Evolutionary conservation across 64 coral and sea anemone genomes (phyloP), one percentile per base, ranked within the genome.

Genomic region (Hydrozoanthus tunicans): DNA sequence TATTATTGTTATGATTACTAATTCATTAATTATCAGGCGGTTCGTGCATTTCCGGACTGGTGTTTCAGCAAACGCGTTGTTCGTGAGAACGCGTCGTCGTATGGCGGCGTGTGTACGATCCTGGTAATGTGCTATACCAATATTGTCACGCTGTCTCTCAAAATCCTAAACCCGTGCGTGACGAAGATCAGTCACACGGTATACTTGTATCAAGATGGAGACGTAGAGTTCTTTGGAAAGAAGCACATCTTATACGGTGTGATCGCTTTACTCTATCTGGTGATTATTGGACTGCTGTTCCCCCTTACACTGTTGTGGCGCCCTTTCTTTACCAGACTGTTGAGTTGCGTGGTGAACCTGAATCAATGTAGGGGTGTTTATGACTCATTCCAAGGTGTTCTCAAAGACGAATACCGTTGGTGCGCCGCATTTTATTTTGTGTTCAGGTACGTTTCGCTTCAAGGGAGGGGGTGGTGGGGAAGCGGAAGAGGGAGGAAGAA

Each of bases 351-450:
- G n/a, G 59, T 85, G 17, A 96, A 96, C 78, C 79, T 96, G 9
- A 93, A 93, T 73, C 70, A 86, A 7, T 78, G 90, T 71, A 96
- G 53, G 77, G 80, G 80, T 5, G 77, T 93, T 12, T 96, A 93
- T 82, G 95, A 96, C 93, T 89, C 92, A n/a, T 58, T 91, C 10
- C 95, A 96, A 24, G 90, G 77, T 58, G 90, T 92, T 43, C 93
- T 93, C 59, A 96, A 96, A 9, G 95, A 93, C 7, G 80, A 89
- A 43, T 91, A 93, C 56, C 95, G 95, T 23, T 96, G 95, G 95
- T 96, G 91, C 67, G 91, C 95, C 15, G 95, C 95, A 6, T 96
- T 96, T 51, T 96, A 96, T 54, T 96, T 96, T 70, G 64, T 96
- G 13, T 81, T 81, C 11, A 89, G 95, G 83, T 83, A 62, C 32